Evolutionary conservation across 2,113 vertebrate species (phyloP), one percentile per base, ranked within the genome.

Genomic region (Spea multiplicata): DNA sequence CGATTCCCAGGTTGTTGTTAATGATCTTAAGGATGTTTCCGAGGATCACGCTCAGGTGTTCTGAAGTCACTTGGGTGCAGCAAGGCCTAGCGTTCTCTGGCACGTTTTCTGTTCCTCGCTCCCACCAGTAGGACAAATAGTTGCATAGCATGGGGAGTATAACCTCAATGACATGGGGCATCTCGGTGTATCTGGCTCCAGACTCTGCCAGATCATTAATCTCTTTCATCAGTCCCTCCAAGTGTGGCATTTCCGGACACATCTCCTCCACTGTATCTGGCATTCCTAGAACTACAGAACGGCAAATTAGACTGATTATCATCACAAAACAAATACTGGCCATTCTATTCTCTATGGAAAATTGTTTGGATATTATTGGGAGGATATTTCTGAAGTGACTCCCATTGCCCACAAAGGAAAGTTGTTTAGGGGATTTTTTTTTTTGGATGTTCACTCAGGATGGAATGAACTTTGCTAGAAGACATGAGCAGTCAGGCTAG

Each of bases 81-180:
- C 92, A 97, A 69, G 91, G 76, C 13, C 88, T 90, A 8, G 89
- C 76, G 79, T 88, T 89, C 57, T 85, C 88, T 5, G 89, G 80
- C 75, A 91, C 88, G 84, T 94, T 96, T 87, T 99, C 97, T 0
- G 96, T 91, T 0, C 97, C 97, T 84, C 87, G 89, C 88, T 97
- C 97, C 97, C 97, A 99, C 97, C 97, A 99, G 87, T 96, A 98
- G 17, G 96, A 98, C 80, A 99, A 90, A 78, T 99, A 99, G 91
- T 97, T 99, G 84, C 97, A 99, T 5, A 99, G 90, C 97, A 99
- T 98, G 74, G 97, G 97, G 83, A 99, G 88, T 75, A 96, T 93
- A 86, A 99, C 97, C 82, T 99, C 97, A 47, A 99, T 99, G 64
- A 99, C 93, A 1, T 99, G 97, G 0, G 97, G 96, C 96, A 98